These are phyloP conservation scores for Poecilia latipinna DNA, from an alignment of 2,113 vertebrate species.

Conservation along the genomic window DNA sequence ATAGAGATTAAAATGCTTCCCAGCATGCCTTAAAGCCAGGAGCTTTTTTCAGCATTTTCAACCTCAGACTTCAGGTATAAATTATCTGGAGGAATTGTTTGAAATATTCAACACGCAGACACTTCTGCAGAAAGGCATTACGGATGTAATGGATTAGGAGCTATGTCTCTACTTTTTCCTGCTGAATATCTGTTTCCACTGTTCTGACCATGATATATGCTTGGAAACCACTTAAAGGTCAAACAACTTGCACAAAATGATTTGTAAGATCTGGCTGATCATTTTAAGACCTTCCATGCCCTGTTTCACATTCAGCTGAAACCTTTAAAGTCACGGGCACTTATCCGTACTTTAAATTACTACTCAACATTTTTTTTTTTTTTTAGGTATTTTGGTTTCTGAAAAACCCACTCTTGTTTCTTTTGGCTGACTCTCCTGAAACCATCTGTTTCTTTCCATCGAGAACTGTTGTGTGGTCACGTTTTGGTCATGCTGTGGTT, in stretches of 20 bases:
- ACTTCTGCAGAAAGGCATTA: background rate
- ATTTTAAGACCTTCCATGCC: slow-evolving; percentile 14
- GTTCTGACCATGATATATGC: background rate
- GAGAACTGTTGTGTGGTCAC: slow-evolving; percentile 48
- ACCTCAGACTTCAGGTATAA: background rate
- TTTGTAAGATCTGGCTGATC: background rate
- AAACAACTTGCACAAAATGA: slow-evolving; percentile 2
- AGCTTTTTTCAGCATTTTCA: slow-evolving; percentile 9
- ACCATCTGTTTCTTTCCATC: slow-evolving; percentile 35
- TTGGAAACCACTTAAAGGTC: background rate
- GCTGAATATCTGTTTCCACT: background rate
- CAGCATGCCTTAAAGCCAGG: slow-evolving; percentile 18
- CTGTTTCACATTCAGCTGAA: slow-evolving; percentile 14
- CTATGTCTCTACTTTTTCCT: background rate
- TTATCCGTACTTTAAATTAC: slow-evolving; percentile 25
- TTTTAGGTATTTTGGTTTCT: slow-evolving; percentile 19
- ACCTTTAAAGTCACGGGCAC: slow-evolving; percentile 14
- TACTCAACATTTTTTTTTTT: background rate
- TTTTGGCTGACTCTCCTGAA: slow-evolving; percentile 44
- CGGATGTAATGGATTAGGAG: background rate
- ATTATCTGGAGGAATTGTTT: slow-evolving; percentile 8
- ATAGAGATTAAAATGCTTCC: slow-evolving; percentile 19
- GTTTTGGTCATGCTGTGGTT: slow-evolving; percentile 52
- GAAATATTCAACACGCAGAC: background rate
- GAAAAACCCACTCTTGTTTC: slow-evolving; percentile 35